These are phyloP conservation scores for Habrosyne pyritoides DNA, from an alignment of 2,888 invertebrate species.

Conservation along the genomic window DNA sequence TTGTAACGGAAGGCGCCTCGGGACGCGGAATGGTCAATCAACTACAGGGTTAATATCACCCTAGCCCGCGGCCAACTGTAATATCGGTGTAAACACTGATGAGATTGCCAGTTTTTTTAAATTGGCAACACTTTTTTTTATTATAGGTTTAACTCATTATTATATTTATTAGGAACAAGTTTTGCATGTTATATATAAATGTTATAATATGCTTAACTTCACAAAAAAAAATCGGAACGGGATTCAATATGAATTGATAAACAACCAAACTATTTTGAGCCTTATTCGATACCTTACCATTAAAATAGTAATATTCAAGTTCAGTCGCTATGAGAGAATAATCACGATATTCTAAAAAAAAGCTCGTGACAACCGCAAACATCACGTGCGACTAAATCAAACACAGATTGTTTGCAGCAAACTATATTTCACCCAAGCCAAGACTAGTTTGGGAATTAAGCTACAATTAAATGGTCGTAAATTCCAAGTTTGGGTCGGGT, in stretches of 20 bases:
- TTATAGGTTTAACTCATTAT: no score
- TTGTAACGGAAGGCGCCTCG: neutral
- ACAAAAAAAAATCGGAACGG: no score
- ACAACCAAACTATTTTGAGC: neutral
- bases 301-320: neutral
- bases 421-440: constrained; percentile 71
- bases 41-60: neutral
- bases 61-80: neutral
- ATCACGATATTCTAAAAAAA: neutral
- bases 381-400: constrained; percentile 32
- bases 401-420: constrained; percentile 30
- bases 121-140: no score
- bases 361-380: constrained; percentile 17
- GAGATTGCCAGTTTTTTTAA: no score
- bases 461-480: constrained; percentile 82
- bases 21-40: neutral
- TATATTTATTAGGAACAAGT: no score
- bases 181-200: no score
- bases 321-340: neutral
- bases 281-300: neutral
- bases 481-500: constrained; percentile 74
- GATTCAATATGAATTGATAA: no score
- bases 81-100: neutral
- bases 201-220: no score
- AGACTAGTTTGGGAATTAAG: constrained; percentile 79